Percentiles rank a stretch among this genome's conserved stretches.
phyloP scores from a whole-genome alignment of 2,113 vertebrate genomes.

The Ammodytes marinus region DNA sequence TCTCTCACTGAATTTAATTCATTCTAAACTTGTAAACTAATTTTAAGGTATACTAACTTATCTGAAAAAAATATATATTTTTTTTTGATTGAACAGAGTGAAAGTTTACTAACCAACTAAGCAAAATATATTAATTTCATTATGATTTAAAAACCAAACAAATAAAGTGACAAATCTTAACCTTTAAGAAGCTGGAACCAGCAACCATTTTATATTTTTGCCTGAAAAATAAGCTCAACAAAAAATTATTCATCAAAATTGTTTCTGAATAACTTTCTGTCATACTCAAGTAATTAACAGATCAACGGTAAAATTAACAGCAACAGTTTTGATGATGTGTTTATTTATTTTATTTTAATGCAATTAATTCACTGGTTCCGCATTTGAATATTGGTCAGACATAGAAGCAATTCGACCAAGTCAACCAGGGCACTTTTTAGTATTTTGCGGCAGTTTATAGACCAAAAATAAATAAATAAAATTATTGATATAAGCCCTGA shows the following conservation, averaged over 20 bases:
- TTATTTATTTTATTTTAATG: not conserved
- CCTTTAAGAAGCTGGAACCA: not conserved
- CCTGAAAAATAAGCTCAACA: not conserved
- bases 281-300: not conserved
- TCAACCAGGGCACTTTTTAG: not conserved
- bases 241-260: not conserved
- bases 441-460: not conserved
- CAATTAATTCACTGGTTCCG: not conserved
- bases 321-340: not conserved
- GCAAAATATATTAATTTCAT: not conserved
- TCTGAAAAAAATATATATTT: not conserved
- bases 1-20: too few relatives aligned
- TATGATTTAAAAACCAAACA: not conserved
- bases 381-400: constrained; percentile 4
- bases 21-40: not conserved
- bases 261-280: not conserved
- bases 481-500: not conserved
- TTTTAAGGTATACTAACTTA: not conserved
- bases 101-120: not conserved
- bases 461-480: not conserved
- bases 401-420: not conserved
- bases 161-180: not conserved
- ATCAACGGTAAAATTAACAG: not conserved
- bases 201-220: not conserved
- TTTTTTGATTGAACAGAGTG: not conserved